Evolutionary conservation across 2,888 invertebrate species (phyloP), one percentile per base, ranked within the genome.

Genomic region (Ennomos fuscantarius): DNA sequence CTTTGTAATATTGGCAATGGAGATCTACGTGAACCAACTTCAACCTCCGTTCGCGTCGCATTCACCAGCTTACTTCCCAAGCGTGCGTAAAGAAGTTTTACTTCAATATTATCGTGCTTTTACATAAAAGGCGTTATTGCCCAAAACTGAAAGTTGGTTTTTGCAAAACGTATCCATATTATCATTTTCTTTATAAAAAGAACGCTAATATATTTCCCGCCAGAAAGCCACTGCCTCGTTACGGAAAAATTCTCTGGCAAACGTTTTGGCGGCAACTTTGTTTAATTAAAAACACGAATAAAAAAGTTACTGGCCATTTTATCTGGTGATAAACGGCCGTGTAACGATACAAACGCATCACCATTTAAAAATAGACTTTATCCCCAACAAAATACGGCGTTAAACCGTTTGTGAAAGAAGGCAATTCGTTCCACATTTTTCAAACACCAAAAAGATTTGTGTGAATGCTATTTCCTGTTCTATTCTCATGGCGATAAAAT

Each of bases 271-370:
- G 62, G 62, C 60, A 67, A 51, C 61, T 63, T 84, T 87, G 89
- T 89, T 89, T 91, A 91, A 91, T 91, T 90, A 91, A 91, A 90
- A 90, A 88, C 82, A 81, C 81, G 85, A 86, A 89, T 89, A 90
- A 90, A 90, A 88, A 86, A 84, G 82, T 79, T 80, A 81, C 81
- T 76, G 76, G 76, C 82, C 80, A 76, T 86, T 89, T 90, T 89
- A 89, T 89, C 84, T 79, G 78, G 84, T 86, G 90, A 91, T 91
- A 84, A 83, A 91, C 87, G 75, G 72, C 75, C 69, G 63, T 45
- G 49, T 50, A 55, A 70, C 72, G 70, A 66, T 69, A 73, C 71
- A 74, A 66, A 65, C 64, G 60, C 63, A 59, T 36, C 42, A 58
- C 34, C 55, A 40, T 31, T 55, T 63, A 53, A 79, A 75, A 78